Base-by-base conservation (phyloP, 2,797 vertebrate species). In the Limosa lapponica region DNA sequence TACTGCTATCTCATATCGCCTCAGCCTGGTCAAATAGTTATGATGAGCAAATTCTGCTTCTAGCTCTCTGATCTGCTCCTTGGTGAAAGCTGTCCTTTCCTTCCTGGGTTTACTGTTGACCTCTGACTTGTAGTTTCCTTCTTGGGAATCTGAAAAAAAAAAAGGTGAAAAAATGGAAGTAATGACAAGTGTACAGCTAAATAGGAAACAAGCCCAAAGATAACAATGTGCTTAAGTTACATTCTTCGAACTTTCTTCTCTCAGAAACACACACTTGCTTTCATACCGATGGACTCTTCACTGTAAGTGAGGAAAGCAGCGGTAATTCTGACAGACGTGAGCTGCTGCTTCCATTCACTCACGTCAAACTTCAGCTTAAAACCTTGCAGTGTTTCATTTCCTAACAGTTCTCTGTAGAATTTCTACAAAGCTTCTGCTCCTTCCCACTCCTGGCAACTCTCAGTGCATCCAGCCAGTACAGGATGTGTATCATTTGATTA, bases 21-120 rank as follows among this genome's bases (percentile, higher is more conserved):
- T 98, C 98, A 99, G 99, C 81, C 99, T 98, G 95, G 99, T 99
- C 98, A 99, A 98, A 98, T 99, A 99, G 98, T 99, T 99, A 98
- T 99, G 99, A 98, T 99, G 99, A 94, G 99, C 99, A 89, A 99
- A 99, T 97, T 99, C 99, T 46, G 99, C 99, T 98, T 99, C 99
- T 97, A 99, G 98, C 97, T 99, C 99, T 97, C 99, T 98, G 96
- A 99, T 99, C 97, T 99, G 99, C 93, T 99, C 99, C 98, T 99
- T 99, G 97, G 99, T 99, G 98, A 99, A 99, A 30, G 99, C 99
- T 92, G 99, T 99, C 94, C 99, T 98, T 98, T 99, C 99, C 98
- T 99, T 99, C 96, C 99, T 99, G 95, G 99, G 99, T 97, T 99
- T 99, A 98, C 99, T 99, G 98, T 99, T 99, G 97, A 99, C 98